These are phyloP conservation scores for Oostethus manadensis DNA, from an alignment of 2,113 vertebrate genomes.

Conservation along the genomic window DNA sequence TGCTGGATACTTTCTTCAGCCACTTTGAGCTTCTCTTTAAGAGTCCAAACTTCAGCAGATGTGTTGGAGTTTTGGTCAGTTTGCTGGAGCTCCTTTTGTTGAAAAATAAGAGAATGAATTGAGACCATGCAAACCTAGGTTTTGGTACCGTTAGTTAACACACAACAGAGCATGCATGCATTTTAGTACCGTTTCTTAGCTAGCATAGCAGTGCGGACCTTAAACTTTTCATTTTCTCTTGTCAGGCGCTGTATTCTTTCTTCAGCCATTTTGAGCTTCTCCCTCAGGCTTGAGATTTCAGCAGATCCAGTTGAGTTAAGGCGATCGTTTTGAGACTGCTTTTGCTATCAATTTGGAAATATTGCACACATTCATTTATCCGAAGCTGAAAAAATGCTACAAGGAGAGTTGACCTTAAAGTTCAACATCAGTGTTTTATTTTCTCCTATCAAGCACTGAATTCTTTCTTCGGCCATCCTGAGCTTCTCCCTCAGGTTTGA, in stretches of 20 bases:
- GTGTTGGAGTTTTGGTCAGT: not conserved
- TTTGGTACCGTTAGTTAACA: too few relatives aligned
- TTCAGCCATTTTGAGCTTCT: not conserved
- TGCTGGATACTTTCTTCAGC: not conserved
- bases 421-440: too few relatives aligned
- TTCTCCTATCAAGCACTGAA: slow-evolving; percentile 67
- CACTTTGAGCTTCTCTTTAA: not conserved
- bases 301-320: not conserved
- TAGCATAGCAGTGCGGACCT: not conserved
- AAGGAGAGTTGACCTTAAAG: not conserved
- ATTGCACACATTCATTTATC: not conserved
- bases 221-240: slow-evolving; percentile 17
- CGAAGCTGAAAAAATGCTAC: too few relatives aligned
- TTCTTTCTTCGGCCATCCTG: not conserved
- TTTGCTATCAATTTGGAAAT: not conserved
- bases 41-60: not conserved
- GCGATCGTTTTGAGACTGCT: not conserved
- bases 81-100: not conserved
- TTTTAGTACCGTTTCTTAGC: too few relatives aligned
- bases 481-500: not conserved
- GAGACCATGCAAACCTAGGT: too few relatives aligned
- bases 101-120: too few relatives aligned
- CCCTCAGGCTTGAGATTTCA: not conserved
- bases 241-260: slow-evolving; percentile 64
- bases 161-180: too few relatives aligned